Evolutionary conservation across 2,888 invertebrate species (phyloP).

Genomic region (Mamestra brassicae): DNA sequence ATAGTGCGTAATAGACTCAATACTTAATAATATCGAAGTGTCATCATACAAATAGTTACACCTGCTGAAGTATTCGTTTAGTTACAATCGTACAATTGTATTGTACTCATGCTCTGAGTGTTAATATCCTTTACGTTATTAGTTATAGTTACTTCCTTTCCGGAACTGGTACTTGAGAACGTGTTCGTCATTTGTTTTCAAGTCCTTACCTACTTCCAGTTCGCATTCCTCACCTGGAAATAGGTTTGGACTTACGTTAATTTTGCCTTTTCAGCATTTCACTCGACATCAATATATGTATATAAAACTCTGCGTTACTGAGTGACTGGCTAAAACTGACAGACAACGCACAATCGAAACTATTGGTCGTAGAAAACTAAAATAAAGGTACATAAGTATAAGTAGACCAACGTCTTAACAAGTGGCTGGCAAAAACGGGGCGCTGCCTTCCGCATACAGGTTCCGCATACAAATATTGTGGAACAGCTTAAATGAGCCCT

Average conservation of each 20-base stretch:
- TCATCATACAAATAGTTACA: conserved; percentile 33
- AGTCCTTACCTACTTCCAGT: neutral
- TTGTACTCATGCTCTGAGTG: conserved; percentile 31
- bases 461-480: too few relatives aligned
- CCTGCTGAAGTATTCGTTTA: conserved; percentile 24
- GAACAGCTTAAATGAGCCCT: too few relatives aligned
- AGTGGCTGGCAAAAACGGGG: too few relatives aligned
- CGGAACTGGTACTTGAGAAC: conserved; percentile 27
- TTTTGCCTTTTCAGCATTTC: too few relatives aligned
- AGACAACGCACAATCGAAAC: too few relatives aligned
- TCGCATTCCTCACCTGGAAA: neutral
- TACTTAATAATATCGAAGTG: conserved; percentile 31
- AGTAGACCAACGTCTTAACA: too few relatives aligned
- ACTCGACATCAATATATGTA: too few relatives aligned
- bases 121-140: conserved; percentile 43
- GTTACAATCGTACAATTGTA: conserved; percentile 21
- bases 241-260: neutral
- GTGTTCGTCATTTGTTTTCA: conserved; percentile 21
- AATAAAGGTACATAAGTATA: too few relatives aligned
- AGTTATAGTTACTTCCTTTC: conserved; percentile 37
- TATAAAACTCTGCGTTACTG: too few relatives aligned
- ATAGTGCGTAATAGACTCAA: conserved; percentile 25
- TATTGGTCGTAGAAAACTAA: too few relatives aligned
- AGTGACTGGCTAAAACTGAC: too few relatives aligned
- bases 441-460: too few relatives aligned